phyloP scores from a whole-genome alignment of 2,113 vertebrate genomes.

The Eira barbara region DNA sequence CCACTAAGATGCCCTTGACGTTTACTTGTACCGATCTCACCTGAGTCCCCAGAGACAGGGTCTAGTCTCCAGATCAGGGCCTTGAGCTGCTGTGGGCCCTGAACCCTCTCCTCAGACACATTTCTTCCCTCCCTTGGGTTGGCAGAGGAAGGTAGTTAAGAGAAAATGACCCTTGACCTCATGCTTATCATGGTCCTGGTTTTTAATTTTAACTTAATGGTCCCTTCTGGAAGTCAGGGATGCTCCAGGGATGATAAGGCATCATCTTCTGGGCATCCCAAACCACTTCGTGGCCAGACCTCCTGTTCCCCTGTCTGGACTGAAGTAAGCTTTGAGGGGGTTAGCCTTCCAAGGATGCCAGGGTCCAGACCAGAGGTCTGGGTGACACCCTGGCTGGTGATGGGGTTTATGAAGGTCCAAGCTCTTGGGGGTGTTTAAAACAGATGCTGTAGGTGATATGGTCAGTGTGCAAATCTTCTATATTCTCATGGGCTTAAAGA shows the following conservation, averaged over 20 bases:
- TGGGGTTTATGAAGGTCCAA: background rate
- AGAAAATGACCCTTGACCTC: background rate
- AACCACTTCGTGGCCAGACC: background rate
- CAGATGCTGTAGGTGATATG: background rate
- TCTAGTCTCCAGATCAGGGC: background rate
- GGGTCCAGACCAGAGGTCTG: background rate
- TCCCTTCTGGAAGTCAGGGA: background rate
- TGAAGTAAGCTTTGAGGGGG: background rate
- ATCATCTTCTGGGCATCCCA: background rate
- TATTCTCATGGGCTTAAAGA: background rate
- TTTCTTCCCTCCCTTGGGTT: fast-evolving
- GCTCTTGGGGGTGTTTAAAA: background rate
- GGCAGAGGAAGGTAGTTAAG: background rate
- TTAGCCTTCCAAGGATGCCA: background rate
- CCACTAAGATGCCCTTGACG: fast-evolving
- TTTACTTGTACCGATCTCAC: background rate
- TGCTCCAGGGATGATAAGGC: background rate
- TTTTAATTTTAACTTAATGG: background rate
- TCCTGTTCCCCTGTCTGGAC: background rate
- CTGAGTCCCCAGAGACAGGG: background rate
- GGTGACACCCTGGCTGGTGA: too few species aligned
- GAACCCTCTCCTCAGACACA: background rate
- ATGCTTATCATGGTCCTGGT: background rate
- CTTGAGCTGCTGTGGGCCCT: background rate
- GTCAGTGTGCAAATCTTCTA: background rate